A percentile compares a stretch with the other conserved stretches of the same genome.
Evolutionary conservation across 2,888 invertebrate genomes (phyloP).

Genomic region (Gisinianus flammeolus): DNA sequence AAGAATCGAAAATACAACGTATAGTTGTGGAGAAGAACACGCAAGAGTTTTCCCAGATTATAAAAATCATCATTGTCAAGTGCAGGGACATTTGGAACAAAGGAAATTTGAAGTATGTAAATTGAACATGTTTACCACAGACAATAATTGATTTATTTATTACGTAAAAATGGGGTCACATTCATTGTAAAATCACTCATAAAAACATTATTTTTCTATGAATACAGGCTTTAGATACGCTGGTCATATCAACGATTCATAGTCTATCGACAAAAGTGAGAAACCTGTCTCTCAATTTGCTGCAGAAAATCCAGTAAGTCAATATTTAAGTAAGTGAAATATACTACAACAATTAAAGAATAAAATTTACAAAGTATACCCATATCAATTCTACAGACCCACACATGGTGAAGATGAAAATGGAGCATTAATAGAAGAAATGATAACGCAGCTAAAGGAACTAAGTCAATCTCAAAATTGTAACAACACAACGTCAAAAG

Average conservation of each 20-base stretch:
- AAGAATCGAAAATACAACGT: background rate
- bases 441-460: constrained; percentile 60
- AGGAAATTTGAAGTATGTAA: background rate
- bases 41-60: background rate
- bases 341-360: background rate
- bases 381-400: constrained; percentile 56
- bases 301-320: constrained; percentile 64
- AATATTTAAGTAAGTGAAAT: background rate
- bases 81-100: constrained; percentile 2
- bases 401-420: constrained; percentile 60
- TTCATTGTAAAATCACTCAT: too few relatives aligned
- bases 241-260: constrained; percentile 66
- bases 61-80: background rate
- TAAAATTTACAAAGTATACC: background rate
- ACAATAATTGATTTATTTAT: background rate
- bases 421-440: constrained; percentile 60
- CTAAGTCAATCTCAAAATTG: constrained; percentile 48
- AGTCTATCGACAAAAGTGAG: constrained; percentile 65
- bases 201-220: too few relatives aligned
- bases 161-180: too few relatives aligned
- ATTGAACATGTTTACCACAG: background rate
- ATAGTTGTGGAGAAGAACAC: background rate
- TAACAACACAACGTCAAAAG: constrained; percentile 61
- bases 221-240: constrained; percentile 63
- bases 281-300: constrained; percentile 61